Conservation (phyloP, 2,113 vertebrate species). For the Chrysochloris asiatica region DNA sequence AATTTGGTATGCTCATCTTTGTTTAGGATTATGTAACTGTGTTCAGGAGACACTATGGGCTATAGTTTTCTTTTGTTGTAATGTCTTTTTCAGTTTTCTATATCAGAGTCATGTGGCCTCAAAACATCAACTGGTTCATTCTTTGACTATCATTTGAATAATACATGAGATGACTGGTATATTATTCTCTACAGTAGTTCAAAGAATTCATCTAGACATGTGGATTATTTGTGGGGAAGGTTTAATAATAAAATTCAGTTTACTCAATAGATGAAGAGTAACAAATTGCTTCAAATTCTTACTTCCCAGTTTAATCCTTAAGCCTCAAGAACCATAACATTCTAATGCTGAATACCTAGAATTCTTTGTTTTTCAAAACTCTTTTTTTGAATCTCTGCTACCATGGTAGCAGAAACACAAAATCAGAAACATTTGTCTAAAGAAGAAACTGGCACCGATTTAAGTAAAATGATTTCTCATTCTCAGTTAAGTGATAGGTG, state of each 20-base stretch:
- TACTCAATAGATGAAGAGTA: neutral
- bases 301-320: neutral
- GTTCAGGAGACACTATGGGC: neutral
- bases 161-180: neutral
- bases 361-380: neutral
- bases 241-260: neutral
- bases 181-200: neutral
- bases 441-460: neutral
- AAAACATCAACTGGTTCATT: neutral
- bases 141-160: neutral
- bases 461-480: neutral
- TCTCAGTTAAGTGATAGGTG: neutral
- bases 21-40: neutral
- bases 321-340: neutral
- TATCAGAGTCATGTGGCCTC: neutral
- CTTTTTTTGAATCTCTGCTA: neutral
- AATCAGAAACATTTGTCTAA: neutral
- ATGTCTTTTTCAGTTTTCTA: neutral
- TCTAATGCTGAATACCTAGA: neutral
- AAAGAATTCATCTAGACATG: neutral
- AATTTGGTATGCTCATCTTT: neutral
- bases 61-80: neutral
- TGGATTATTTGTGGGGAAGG: no score
- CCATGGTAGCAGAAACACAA: neutral
- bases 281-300: neutral